These are phyloP conservation scores for Mastigias papua DNA, from an alignment of 30 jellyfish, hydroid and myxozoan genomes.

Conservation along the genomic window DNA sequence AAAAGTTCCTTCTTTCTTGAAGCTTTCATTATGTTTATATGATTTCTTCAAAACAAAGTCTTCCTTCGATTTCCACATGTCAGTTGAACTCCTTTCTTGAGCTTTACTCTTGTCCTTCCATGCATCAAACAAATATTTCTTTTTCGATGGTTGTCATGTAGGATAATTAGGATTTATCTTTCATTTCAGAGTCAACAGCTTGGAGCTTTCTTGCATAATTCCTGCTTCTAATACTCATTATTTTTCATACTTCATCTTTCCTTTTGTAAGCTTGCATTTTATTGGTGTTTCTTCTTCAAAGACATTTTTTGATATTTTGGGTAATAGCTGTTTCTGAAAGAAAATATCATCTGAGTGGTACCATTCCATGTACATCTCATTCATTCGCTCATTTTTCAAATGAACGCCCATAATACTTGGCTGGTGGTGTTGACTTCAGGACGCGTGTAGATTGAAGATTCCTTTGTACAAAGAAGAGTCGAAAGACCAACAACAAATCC, in stretches of 20 bases:
- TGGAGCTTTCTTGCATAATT: not conserved
- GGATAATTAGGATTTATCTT: not conserved
- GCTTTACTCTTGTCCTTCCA: not conserved
- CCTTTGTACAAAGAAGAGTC: too few relatives aligned
- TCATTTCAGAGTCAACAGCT: too few relatives aligned
- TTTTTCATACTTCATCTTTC: not conserved
- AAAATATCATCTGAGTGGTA: too few relatives aligned
- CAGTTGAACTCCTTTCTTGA: not conserved
- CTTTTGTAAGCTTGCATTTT: not conserved
- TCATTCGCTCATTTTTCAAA: too few relatives aligned
- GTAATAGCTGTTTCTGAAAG: too few relatives aligned
- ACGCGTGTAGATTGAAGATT: too few relatives aligned
- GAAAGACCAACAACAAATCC: too few relatives aligned
- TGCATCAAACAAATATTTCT: not conserved
- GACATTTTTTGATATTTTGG: not conserved
- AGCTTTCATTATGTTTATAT: not conserved
- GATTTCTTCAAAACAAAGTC: not conserved
- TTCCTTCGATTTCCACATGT: not conserved
- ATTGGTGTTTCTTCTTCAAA: not conserved
- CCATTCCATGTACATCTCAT: too few relatives aligned
- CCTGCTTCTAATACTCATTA: not conserved
- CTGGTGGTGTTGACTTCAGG: too few relatives aligned
- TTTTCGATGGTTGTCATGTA: not conserved
- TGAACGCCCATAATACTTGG: too few relatives aligned
- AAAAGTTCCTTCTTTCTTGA: not conserved